A percentile compares a stretch with the other conserved stretches of the same genome.
These are phyloP conservation scores for Umimayanthus kanabou DNA, from an alignment of 92 coral and sea anemone genomes.

Conservation along the genomic window DNA sequence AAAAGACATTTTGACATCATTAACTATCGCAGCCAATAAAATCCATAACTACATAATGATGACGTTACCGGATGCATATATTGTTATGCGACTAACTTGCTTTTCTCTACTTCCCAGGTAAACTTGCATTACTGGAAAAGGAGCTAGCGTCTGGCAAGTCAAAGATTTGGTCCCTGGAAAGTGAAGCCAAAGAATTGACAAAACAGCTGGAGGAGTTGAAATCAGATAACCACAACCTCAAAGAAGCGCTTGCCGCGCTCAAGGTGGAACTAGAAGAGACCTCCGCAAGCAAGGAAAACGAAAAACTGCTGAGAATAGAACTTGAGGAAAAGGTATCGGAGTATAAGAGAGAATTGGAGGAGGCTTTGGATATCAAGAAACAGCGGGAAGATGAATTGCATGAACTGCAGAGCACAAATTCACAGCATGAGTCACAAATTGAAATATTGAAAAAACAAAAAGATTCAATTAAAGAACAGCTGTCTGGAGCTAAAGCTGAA, in stretches of 20 bases:
- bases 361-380: background rate
- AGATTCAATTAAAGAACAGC: background rate
- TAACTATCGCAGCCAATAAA: background rate
- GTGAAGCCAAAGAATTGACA: constrained; percentile 10
- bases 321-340: constrained; percentile 12
- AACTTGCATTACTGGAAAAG: background rate
- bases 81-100: background rate
- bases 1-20: background rate
- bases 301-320: background rate
- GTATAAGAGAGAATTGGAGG: background rate
- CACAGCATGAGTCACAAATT: constrained; percentile 22
- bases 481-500: constrained; percentile 1
- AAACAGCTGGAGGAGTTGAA: constrained; percentile 5
- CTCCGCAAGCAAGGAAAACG: background rate
- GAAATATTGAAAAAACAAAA: constrained; percentile 14
- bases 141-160: background rate
- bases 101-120: background rate
- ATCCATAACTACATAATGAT: too few relatives aligned
- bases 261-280: constrained; percentile 7
- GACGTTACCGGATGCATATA: background rate
- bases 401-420: background rate
- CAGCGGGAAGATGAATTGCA: constrained; percentile 6
- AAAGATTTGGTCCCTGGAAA: constrained; percentile 1
- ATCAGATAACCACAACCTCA: background rate
- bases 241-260: background rate